Evolutionary conservation across 2,113 vertebrate species (phyloP), one percentile per base, ranked within the genome.

Genomic region (Phyllostomus hastatus): DNA sequence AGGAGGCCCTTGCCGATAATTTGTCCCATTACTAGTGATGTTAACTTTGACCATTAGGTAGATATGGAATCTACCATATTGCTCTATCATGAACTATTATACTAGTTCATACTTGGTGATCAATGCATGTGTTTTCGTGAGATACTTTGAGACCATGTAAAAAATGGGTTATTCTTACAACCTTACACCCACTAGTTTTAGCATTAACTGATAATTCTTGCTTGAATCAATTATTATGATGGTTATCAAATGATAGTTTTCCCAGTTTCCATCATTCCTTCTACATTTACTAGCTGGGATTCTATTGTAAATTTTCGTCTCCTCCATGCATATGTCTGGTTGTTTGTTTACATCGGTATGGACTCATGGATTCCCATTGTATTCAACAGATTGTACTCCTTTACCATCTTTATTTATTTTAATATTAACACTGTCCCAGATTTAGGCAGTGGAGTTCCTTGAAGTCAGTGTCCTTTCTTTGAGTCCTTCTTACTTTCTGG

Each of bases 181-280:
- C 5, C 15, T 78, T 38, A 43, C 3, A 83, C 46, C 22, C 22
- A 31, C 26, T 52, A 17, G 31, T 91, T 95, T 91, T 76, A 83
- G 35, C 52, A 73, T 86, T 46, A 17, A 20, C 59, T 89, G 35
- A 73, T 79, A 43, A 94, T 91, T 92, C 80, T 92, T 83, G 4
- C 31, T 83, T 92, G 57, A 91, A 20, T 91, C 41, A 64, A 1
- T 85, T 91, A 79, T 28, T 48, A 67, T 24, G 4, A 79, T 89
- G 16, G 33, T 72, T 54, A 86, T 26, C 92, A 91, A 76, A 82
- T n/a, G 66, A 64, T 89, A 41, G 38, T 78, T 95, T 95, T 92
- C 80, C 19, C 5, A 94, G 4, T 92, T 90, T 75, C n/a, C 31
- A 57, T 54, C 22, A 86, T 72, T 79, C 52, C 38, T 85, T 88